Evolutionary conservation across 2,888 invertebrate species (phyloP).

Genomic region (Pheosia tremula): DNA sequence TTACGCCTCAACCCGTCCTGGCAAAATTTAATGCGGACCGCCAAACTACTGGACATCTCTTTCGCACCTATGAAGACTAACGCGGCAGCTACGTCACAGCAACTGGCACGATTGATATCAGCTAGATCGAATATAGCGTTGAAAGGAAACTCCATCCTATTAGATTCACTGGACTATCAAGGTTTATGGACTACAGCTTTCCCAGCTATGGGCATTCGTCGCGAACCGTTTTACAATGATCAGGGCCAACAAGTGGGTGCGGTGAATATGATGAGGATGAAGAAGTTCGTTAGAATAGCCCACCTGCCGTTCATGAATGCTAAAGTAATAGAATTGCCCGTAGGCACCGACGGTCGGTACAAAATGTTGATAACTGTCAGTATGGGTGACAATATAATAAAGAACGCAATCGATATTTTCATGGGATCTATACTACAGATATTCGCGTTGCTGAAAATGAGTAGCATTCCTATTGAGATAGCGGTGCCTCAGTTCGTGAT

Average conservation of each 20-base stretch:
- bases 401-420: conserved; percentile 29
- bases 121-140: conserved; percentile 19
- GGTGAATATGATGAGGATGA: conserved; percentile 44
- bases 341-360: conserved; percentile 43
- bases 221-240: conserved; percentile 45
- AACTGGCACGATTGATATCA: conserved; percentile 20
- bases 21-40: conserved; percentile 11
- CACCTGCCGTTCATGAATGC: conserved; percentile 38
- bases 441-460: conserved; percentile 36
- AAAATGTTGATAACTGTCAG: conserved; percentile 41
- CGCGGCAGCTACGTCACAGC: conserved; percentile 15
- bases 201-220: conserved; percentile 25
- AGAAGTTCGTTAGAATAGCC: conserved; percentile 38
- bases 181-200: conserved; percentile 47
- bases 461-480: conserved; percentile 42
- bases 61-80: conserved; percentile 26
- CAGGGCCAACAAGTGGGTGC: conserved; percentile 33
- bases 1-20: conserved; percentile 29
- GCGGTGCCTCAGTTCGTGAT: conserved; percentile 44
- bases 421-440: conserved; percentile 36
- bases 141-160: conserved; percentile 37
- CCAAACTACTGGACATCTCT: conserved; percentile 22
- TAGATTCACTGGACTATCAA: conserved; percentile 43
- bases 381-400: conserved; percentile 25
- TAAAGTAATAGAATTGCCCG: conserved; percentile 48